Evolutionary conservation across 2,113 vertebrate genomes (phyloP).

Genomic region (Fulica atra): DNA sequence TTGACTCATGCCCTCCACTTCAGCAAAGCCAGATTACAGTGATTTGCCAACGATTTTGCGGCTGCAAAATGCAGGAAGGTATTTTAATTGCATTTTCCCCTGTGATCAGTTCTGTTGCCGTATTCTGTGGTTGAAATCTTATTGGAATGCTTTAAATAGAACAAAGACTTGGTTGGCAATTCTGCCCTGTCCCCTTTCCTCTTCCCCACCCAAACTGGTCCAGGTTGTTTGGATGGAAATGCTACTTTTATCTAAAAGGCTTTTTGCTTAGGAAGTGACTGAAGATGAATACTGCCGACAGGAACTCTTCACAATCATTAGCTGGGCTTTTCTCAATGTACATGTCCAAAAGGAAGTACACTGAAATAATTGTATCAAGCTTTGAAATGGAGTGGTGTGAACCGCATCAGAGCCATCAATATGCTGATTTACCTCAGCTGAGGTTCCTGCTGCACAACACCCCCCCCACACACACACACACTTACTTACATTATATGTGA

Average conservation of each 20-base stretch:
- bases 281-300: not conserved
- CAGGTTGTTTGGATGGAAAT: not conserved
- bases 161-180: not conserved
- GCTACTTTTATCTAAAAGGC: not conserved
- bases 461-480: no score
- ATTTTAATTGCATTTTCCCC: conserved; percentile 62
- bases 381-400: not conserved
- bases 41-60: conserved; percentile 45
- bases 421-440: not conserved
- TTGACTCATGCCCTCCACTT: conserved; percentile 41
- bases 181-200: not conserved
- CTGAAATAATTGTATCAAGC: not conserved
- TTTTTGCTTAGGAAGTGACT: not conserved
- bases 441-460: not conserved
- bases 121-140: conserved; percentile 26
- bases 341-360: not conserved
- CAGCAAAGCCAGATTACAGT: conserved; percentile 37
- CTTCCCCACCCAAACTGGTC: not conserved
- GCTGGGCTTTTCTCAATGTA: not conserved
- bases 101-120: conserved; percentile 17
- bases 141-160: conserved; percentile 39
- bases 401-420: not conserved
- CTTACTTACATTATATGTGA: not conserved
- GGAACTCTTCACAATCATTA: not conserved
- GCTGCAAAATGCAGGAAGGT: conserved; percentile 49